phyloP scores from a whole-genome alignment of 92 coral and sea anemone species.

The Epizoanthus scotinus region DNA sequence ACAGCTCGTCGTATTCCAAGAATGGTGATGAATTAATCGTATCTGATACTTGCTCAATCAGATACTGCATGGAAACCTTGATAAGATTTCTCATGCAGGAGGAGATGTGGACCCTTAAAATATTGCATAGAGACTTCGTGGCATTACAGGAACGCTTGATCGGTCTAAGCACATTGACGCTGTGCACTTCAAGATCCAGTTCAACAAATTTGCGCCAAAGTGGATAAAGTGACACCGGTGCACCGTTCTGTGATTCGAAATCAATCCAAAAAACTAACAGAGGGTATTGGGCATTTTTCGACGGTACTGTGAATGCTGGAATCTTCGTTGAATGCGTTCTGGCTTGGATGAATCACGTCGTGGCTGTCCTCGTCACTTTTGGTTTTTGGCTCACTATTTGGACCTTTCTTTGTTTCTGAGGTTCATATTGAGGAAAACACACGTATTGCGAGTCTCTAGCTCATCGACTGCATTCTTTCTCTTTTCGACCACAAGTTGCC shows the following conservation, averaged over 20 bases:
- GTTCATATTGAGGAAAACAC: not conserved
- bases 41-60: too few species aligned
- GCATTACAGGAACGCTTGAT: too few species aligned
- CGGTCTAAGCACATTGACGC: too few species aligned
- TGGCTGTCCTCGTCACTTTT: not conserved
- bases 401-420: not conserved
- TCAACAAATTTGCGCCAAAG: too few species aligned
- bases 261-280: conserved; percentile 29
- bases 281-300: conserved; percentile 20
- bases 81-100: conserved; percentile 12
- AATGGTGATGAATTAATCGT: too few species aligned
- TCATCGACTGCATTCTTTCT: not conserved
- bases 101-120: conserved; percentile 35
- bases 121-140: conserved; percentile 10
- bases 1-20: too few species aligned
- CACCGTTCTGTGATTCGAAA: conserved; percentile 37
- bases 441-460: not conserved
- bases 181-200: too few species aligned
- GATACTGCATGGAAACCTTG: too few species aligned
- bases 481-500: not conserved
- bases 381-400: not conserved
- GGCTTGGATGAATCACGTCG: not conserved
- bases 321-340: not conserved
- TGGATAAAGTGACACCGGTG: conserved; percentile 5
- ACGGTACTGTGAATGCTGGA: conserved; percentile 4